A percentile compares a stretch with the other conserved stretches of the same genome.
Conservation (phyloP, 2,888 invertebrate species). For the Callyntrura sp. region DNA sequence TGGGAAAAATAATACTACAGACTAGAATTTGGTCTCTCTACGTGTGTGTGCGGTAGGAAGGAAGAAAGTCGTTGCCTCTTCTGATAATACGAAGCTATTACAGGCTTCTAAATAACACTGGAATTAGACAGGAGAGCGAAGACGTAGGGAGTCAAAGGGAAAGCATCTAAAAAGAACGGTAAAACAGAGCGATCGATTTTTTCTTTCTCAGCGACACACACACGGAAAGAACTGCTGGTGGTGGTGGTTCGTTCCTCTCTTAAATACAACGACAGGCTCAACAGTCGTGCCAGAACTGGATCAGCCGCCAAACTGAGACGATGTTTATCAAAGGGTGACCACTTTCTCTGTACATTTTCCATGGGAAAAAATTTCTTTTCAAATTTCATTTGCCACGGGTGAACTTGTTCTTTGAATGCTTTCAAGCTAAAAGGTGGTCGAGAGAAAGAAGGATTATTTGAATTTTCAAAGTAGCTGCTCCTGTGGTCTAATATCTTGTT, state of each 20-base stretch:
- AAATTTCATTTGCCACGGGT: conserved; percentile 1
- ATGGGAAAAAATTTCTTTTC: not conserved
- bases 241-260: not conserved
- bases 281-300: conserved; percentile 69
- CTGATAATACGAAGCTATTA: conserved; percentile 47
- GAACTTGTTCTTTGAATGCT: conserved; percentile 5
- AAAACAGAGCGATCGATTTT: conserved; percentile 68
- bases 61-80: conserved; percentile 58
- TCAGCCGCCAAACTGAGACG: conserved; percentile 69
- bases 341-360: not conserved
- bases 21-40: not conserved
- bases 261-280: conserved; percentile 56
- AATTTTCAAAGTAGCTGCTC: conserved; percentile 6
- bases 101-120: conserved; percentile 40
- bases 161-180: conserved; percentile 33
- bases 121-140: conserved; percentile 54
- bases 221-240: not conserved
- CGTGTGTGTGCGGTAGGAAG: not conserved
- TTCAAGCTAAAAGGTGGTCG: conserved; percentile 23
- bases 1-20: conserved; percentile 5
- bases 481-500: not conserved
- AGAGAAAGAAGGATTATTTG: conserved; percentile 20
- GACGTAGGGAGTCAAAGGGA: conserved; percentile 47
- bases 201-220: conserved; percentile 44
- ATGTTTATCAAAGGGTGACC: conserved; percentile 43